These are phyloP conservation scores for Mantis religiosa DNA, from an alignment of 2,888 invertebrate species.

Conservation along the genomic window DNA sequence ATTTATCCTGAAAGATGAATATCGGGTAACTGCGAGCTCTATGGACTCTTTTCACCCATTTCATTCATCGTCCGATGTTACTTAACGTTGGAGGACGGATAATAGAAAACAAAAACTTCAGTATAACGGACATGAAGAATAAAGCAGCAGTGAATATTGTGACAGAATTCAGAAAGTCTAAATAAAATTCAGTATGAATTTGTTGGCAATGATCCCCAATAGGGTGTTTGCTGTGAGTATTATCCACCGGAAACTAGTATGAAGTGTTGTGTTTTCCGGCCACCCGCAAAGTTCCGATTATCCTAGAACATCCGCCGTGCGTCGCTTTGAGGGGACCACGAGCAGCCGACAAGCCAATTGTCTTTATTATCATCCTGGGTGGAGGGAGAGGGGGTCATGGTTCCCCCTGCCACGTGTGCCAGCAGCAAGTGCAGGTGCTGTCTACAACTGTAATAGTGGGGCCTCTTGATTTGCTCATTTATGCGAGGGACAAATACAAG, in stretches of 20 bases:
- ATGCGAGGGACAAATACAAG: no score
- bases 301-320: not conserved
- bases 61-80: no score
- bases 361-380: not conserved
- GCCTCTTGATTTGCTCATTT: not conserved
- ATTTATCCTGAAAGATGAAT: no score
- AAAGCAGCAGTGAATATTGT: no score
- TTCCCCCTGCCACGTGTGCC: not conserved
- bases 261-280: not conserved
- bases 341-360: constrained; percentile 15
- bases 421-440: not conserved
- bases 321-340: not conserved
- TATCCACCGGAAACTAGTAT: not conserved
- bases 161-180: no score
- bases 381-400: constrained; percentile 4
- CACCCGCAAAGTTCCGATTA: not conserved
- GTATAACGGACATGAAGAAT: no score
- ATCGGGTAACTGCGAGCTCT: no score
- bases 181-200: no score
- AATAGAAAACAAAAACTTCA: no score
- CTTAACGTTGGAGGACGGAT: no score
- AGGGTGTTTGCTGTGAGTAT: not conserved
- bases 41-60: no score
- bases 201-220: no score
- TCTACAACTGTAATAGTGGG: not conserved